These are phyloP conservation scores for Prunella himalayana DNA, from an alignment of 2,113 vertebrate genomes.

Conservation along the genomic window DNA sequence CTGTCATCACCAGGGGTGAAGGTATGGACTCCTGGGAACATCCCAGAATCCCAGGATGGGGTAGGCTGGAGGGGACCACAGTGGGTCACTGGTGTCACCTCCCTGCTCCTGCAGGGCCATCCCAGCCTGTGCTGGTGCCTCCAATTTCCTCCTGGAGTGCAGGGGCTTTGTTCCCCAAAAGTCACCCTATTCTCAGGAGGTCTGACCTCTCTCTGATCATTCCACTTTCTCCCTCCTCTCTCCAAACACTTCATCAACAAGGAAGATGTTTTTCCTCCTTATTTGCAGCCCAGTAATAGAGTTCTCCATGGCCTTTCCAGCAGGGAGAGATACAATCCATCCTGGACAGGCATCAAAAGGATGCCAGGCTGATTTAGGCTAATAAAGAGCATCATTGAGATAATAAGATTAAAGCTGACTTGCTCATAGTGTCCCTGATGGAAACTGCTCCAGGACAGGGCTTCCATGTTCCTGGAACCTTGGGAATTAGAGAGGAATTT, in stretches of 20 bases:
- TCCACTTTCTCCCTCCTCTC: background rate
- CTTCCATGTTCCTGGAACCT: background rate
- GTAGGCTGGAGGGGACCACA: background rate
- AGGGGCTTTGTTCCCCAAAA: background rate
- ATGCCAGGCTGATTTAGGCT: slow-evolving; percentile 33
- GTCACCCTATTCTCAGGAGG: background rate
- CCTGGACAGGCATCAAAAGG: slow-evolving; percentile 42
- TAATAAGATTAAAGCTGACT: slow-evolving; percentile 41
- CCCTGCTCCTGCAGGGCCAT: background rate
- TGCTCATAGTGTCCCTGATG: slow-evolving; percentile 13
- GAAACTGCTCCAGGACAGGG: background rate
- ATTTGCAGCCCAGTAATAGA: slow-evolving; percentile 1
- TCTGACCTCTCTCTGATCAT: background rate
- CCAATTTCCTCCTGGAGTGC: background rate
- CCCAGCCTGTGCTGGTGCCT: background rate
- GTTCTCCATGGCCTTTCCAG: background rate
- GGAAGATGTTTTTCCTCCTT: background rate
- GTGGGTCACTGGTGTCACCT: background rate
- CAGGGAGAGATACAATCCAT: background rate
- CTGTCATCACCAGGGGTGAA: background rate
- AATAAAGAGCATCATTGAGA: slow-evolving; percentile 27
- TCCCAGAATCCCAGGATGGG: background rate
- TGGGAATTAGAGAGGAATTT: background rate
- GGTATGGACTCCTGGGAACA: background rate
- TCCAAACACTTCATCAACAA: background rate